These are phyloP conservation scores for Atta cephalotes DNA, from an alignment of 1,140 invertebrate genomes.

Conservation along the genomic window DNA sequence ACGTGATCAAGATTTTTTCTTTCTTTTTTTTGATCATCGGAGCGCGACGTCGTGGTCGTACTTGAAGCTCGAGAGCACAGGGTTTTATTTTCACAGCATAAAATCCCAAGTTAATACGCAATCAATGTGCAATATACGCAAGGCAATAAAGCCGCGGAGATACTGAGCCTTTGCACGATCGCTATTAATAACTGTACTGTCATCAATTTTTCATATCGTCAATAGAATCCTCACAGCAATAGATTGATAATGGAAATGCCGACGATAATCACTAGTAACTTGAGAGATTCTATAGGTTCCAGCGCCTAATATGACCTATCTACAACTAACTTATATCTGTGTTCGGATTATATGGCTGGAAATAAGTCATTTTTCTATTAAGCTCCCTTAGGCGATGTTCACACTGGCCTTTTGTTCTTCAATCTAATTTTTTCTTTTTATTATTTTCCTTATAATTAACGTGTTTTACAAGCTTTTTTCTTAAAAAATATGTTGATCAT, in stretches of 20 bases:
- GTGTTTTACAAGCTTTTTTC: neutral
- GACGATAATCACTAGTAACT: neutral
- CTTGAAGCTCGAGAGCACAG: conserved; percentile 5
- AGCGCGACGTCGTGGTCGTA: conserved; percentile 21
- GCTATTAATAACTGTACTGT: conserved; percentile 43
- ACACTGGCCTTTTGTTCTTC: neutral
- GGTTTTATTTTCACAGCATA: conserved; percentile 35
- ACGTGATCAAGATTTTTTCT: conserved; percentile 32
- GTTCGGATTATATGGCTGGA: conserved; percentile 63
- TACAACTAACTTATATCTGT: conserved; percentile 31
- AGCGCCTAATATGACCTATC: conserved; percentile 49
- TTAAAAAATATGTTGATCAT: neutral
- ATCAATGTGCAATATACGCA: conserved; percentile 19
- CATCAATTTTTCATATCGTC: conserved; percentile 20
- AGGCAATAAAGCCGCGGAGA: conserved; percentile 45
- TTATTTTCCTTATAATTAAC: neutral
- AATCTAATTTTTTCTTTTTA: neutral
- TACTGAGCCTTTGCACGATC: conserved; percentile 9
- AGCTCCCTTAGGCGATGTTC: conserved; percentile 28
- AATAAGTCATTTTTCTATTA: conserved; percentile 75
- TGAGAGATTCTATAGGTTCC: neutral
- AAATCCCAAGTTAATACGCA: conserved; percentile 34
- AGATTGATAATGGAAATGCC: neutral
- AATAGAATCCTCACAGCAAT: neutral
- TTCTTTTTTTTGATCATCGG: neutral